A percentile compares a stretch with the other conserved stretches of the same genome.
Conservation (phyloP, 2,113 vertebrate genomes). For the Perccottus glenii region DNA sequence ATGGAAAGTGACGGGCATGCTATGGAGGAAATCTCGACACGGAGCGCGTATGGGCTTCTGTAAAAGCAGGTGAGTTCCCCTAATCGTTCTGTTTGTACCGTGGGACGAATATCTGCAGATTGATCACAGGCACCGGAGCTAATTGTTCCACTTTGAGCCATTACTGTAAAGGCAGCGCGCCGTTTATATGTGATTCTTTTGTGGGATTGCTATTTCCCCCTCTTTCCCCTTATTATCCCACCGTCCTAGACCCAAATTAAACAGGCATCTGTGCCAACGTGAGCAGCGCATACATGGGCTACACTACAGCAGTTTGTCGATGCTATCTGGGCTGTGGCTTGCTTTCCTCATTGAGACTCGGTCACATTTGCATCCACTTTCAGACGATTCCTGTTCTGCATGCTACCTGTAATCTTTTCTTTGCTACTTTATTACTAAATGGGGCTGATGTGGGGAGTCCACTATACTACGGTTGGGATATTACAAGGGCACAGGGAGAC, state of each 20-base stretch:
- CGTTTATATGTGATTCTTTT: conserved; percentile 11
- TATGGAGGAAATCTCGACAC: conserved; percentile 60
- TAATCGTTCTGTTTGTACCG: conserved; percentile 29
- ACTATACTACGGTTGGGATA: conserved; percentile 45
- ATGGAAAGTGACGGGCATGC: conserved; percentile 38
- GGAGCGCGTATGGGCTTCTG: conserved; percentile 61
- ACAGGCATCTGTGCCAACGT: conserved; percentile 53
- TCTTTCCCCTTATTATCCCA: conserved; percentile 27
- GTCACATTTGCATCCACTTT: conserved; percentile 55
- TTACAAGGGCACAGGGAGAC: conserved; percentile 70
- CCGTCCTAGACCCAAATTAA: conserved; percentile 63
- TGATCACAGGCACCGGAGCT: conserved; percentile 12
- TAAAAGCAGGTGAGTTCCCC: conserved; percentile 75
- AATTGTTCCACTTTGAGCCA: background rate
- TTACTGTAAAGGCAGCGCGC: background rate
- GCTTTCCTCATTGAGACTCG: conserved; percentile 45
- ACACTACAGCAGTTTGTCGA: conserved; percentile 63
- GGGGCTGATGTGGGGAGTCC: conserved; percentile 41
- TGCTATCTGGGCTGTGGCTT: conserved; percentile 74
- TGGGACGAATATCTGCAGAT: conserved; percentile 34
- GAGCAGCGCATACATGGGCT: conserved; percentile 23
- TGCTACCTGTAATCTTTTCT: conserved; percentile 45
- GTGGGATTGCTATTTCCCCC: conserved; percentile 1
- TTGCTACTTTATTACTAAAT: conserved; percentile 37
- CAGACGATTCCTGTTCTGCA: conserved; percentile 36